Evolutionary conservation across 2,888 invertebrate genomes (phyloP), one percentile per base, ranked within the genome.

Genomic region (Biston stratarius): DNA sequence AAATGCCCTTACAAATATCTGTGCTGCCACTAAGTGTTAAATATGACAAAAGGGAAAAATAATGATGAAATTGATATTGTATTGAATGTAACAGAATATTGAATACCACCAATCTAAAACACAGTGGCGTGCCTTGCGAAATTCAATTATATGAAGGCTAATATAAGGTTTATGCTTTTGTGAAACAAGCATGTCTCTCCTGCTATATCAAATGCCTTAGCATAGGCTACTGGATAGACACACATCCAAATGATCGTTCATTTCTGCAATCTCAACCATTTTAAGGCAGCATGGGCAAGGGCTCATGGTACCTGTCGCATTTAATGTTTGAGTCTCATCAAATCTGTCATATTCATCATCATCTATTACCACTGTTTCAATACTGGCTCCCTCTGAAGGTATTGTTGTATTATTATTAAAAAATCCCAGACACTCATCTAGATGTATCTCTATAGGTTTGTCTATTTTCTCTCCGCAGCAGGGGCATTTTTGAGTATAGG

Each of bases 231-330:
- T 42, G 8, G 42, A 59, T 68, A 92, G 83, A 75, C 93, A 93
- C 6, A 69, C 55, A 83, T 96, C 95, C 61, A 96, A 92, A 88
- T 96, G 96, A 1, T 78, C 73, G 78, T 95, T 95, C 95, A 96
- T 96, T 36, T 90, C 85, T 36, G 71, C 76, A 74, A 92, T 88
- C 73, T 92, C 87, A 48, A 96, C 77, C 83, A 95, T 87, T 70
- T 88, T 72, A 77, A 95, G 89, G 76, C 96, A 96, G 78, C 95
- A 94, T 0, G 96, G 96, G 76, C 96, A 96, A 0, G 95, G 95
- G 1, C 84, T 86, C 76, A 91, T 94, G 0, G 91, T 91, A 6
- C 91, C 93, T 0, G 90, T 91, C 0, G 84, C 87, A 75, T 95
- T 95, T 51, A 92, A 81, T 0, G 83, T 86, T 67, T 83, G 75